Conservation (phyloP, 2,888 invertebrate genomes). For the Hecatera dysodea region DNA sequence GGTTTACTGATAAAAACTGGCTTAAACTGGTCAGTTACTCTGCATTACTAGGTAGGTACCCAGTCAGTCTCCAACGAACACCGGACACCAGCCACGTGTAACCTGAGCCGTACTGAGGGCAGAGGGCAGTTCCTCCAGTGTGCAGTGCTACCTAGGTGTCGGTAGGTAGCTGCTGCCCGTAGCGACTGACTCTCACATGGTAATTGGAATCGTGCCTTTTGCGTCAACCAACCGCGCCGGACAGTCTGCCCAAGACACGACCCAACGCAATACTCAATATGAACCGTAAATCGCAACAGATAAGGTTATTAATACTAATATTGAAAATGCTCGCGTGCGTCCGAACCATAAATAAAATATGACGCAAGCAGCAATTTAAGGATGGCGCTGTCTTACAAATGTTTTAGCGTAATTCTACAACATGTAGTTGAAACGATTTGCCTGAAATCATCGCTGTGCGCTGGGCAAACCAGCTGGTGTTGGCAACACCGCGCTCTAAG, state of each 20-base stretch:
- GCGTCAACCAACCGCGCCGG: conserved; percentile 63
- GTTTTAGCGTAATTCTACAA: conserved; percentile 46
- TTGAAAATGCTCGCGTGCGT: conserved; percentile 28
- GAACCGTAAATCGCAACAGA: neutral
- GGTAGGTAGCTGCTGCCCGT: neutral
- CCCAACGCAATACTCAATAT: neutral
- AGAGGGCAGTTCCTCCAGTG: too few relatives aligned
- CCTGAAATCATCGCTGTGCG: conserved; percentile 21
- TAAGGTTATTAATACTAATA: conserved; percentile 20
- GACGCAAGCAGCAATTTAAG: conserved; percentile 67
- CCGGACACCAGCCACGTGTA: neutral
- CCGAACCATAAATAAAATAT: conserved; percentile 65
- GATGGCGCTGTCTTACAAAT: conserved; percentile 65
- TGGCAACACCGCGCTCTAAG: conserved; percentile 13
- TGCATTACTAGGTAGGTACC: too few relatives aligned
- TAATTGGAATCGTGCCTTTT: conserved; percentile 71
- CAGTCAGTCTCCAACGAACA: conserved; percentile 3
- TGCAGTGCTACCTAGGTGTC: too few relatives aligned
- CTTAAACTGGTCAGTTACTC: too few relatives aligned
- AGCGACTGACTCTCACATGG: conserved; percentile 47
- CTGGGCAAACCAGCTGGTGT: neutral
- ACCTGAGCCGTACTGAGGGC: neutral
- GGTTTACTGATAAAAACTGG: too few relatives aligned
- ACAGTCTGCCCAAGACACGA: conserved; percentile 42
- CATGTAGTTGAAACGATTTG: conserved; percentile 22